Conservation (phyloP, 1,140 invertebrate species). For the Octopus sinensis region DNA sequence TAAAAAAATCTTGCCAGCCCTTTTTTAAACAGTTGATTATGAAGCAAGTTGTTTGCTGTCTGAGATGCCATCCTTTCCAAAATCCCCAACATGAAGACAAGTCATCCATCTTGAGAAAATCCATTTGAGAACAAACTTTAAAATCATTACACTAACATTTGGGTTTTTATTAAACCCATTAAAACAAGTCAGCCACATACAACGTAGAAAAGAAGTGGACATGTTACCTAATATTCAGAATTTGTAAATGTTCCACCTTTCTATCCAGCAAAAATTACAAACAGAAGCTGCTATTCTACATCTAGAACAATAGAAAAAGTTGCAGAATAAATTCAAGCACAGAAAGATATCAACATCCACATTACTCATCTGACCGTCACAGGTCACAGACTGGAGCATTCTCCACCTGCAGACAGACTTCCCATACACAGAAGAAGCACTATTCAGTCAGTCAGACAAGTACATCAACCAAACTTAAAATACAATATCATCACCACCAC, state of each 20-base stretch:
- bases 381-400: neutral
- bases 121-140: neutral
- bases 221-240: slow-evolving; percentile 1
- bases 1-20: too few relatives aligned
- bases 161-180: too few relatives aligned
- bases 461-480: neutral
- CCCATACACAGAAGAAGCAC: slow-evolving; percentile 5
- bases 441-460: slow-evolving; percentile 7
- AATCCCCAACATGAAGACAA: slow-evolving; percentile 1
- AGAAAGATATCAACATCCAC: neutral
- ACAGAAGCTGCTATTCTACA: neutral
- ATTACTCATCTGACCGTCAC: neutral
- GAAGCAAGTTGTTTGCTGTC: too few relatives aligned
- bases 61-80: neutral
- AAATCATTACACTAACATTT: slow-evolving; percentile 5
- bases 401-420: neutral
- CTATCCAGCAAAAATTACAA: neutral
- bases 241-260: neutral
- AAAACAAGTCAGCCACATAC: slow-evolving; percentile 6
- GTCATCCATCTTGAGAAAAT: neutral
- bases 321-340: neutral
- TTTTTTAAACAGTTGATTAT: too few relatives aligned
- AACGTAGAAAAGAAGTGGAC: slow-evolving; percentile 3
- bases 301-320: neutral
- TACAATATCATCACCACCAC: neutral